Percentiles rank a stretch among this genome's conserved stretches.
Evolutionary conservation across 2,113 vertebrate species (phyloP).

Genomic region (Dolichotis patagonum): DNA sequence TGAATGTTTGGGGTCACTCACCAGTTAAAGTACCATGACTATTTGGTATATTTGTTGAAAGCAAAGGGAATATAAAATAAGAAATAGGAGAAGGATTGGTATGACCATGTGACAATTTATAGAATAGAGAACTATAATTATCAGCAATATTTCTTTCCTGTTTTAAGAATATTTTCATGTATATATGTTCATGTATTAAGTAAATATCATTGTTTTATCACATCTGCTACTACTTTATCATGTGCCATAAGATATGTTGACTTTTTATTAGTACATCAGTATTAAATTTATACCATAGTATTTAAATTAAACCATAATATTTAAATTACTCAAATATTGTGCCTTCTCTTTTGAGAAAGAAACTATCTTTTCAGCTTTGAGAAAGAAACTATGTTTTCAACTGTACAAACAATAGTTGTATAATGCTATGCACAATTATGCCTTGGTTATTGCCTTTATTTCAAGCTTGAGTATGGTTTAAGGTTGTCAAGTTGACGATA

Average conservation of each 20-base stretch:
- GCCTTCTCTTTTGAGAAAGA: background rate
- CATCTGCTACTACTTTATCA: background rate
- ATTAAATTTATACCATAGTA: background rate
- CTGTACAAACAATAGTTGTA: background rate
- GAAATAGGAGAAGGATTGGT: background rate
- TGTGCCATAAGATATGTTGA: background rate
- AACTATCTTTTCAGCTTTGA: background rate
- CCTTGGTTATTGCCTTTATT: background rate
- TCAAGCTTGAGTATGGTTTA: background rate
- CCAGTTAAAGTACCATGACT: background rate
- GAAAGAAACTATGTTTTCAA: background rate
- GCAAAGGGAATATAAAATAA: background rate
- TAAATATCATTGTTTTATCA: background rate
- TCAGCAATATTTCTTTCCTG: background rate
- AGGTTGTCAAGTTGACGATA: background rate
- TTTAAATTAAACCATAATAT: background rate
- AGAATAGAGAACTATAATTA: background rate
- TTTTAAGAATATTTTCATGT: background rate
- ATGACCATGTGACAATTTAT: background rate
- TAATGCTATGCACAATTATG: background rate
- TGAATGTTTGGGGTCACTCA: background rate
- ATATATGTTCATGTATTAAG: background rate
- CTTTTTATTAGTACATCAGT: background rate
- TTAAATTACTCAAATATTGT: background rate
- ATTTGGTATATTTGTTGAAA: background rate